Percentiles rank a stretch among this genome's conserved stretches.
These are phyloP conservation scores for Rhopalosiphum maidis DNA, from an alignment of 1,140 invertebrate genomes.

Conservation along the genomic window DNA sequence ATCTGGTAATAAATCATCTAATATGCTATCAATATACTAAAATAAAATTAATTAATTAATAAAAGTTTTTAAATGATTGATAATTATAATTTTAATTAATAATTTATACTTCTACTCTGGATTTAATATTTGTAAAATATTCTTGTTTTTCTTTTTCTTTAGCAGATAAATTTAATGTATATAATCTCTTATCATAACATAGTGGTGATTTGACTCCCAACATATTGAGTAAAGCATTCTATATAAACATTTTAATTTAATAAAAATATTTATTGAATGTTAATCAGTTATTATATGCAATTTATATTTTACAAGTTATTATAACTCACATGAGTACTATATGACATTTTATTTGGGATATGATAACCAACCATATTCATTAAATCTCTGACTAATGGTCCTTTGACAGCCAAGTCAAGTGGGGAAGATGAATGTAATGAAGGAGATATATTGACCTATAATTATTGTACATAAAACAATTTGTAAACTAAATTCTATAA, in stretches of 20 bases:
- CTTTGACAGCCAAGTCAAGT: constrained; percentile 91
- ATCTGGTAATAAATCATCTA: constrained; percentile 83
- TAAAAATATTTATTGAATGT: background rate
- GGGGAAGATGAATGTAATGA: constrained; percentile 90
- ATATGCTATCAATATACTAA: constrained; percentile 76
- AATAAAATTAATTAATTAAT: background rate
- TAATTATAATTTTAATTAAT: background rate
- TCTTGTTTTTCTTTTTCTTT: constrained; percentile 64
- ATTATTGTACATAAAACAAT: constrained; percentile 56
- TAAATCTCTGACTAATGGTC: constrained; percentile 85
- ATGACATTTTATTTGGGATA: constrained; percentile 68
- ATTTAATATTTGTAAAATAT: constrained; percentile 57
- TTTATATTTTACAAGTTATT: constrained; percentile 2
- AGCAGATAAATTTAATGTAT: constrained; percentile 70
- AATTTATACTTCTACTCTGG: constrained; percentile 69
- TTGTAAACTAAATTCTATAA: constrained; percentile 59
- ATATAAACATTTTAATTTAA: constrained; percentile 21
- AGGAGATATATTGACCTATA: constrained; percentile 90
- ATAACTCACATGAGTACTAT: constrained; percentile 41
- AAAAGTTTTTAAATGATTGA: constrained; percentile 3
- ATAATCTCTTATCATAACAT: constrained; percentile 73
- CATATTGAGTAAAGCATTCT: constrained; percentile 59
- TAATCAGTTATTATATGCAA: background rate
- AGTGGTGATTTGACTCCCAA: constrained; percentile 66
- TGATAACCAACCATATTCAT: constrained; percentile 93